Evolutionary conservation across 2,888 invertebrate genomes (phyloP).

Genomic region (Hemithea aestivaria): DNA sequence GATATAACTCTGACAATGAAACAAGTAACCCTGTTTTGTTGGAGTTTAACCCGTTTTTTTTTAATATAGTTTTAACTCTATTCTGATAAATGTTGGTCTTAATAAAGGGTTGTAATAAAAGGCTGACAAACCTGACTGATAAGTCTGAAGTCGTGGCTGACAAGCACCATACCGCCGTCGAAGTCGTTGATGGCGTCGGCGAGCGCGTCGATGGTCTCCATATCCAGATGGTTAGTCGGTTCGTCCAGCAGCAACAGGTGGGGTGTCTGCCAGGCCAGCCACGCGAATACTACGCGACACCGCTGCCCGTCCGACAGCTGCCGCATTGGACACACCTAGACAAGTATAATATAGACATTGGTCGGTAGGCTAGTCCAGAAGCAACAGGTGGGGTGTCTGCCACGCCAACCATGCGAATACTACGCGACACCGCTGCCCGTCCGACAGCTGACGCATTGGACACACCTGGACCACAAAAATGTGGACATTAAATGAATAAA

Average conservation of each 20-base stretch:
- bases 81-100: slow-evolving; percentile 26
- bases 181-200: slow-evolving; percentile 99
- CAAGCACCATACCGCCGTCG: slow-evolving; percentile 98
- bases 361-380: slow-evolving; percentile 90
- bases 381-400: slow-evolving; percentile 96
- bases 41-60: too few species aligned
- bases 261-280: slow-evolving; percentile 98
- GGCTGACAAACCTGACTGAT: slow-evolving; percentile 99
- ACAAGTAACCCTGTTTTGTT: too few species aligned
- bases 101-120: too few species aligned
- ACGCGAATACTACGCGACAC: slow-evolving; percentile 99
- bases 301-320: slow-evolving; percentile 98
- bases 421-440: slow-evolving; percentile 98
- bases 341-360: neutral
- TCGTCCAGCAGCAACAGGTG: slow-evolving; percentile 91
- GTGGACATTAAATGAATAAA: too few species aligned
- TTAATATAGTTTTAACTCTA: too few species aligned
- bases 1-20: too few species aligned
- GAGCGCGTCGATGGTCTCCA: slow-evolving; percentile 98
- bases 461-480: slow-evolving; percentile 82
- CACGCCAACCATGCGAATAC: slow-evolving; percentile 99
- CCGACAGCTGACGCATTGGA: slow-evolving; percentile 96
- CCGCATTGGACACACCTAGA: slow-evolving; percentile 92
- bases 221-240: slow-evolving; percentile 97
- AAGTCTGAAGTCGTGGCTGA: slow-evolving; percentile 99